Base-by-base conservation (phyloP, 2,888 invertebrate genomes). In the Phalera bucephala region DNA sequence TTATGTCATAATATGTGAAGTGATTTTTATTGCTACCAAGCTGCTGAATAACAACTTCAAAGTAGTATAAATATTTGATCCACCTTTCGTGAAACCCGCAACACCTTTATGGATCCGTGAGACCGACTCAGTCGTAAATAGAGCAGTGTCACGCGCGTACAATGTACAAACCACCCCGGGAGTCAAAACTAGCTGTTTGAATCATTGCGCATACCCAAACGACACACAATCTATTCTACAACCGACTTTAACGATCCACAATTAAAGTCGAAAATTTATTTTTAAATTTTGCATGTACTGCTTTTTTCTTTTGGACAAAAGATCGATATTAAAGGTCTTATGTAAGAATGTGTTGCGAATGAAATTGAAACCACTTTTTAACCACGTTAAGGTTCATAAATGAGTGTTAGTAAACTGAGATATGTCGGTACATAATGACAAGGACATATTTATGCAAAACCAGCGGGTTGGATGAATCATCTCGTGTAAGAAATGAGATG, bases 101-200 rank as follows among this genome's bases (percentile, higher is more conserved):
- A 59, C 53, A 70, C 65, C 65, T 72, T 69, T 71, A 72, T 69
- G 63, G 73, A 64, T 72, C 72, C 69, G 67, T 57, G 72, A 68
- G 63, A 60, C 59, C 69, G 64, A 59, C 65, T 60, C 60, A 61
- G 60, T 84, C 85, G 84, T 86, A 87, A 85, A 87, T 83, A 87
- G 87, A 82, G 76, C 81, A 78, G 77, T 87, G 87, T 86, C 87
- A 85, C 86, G 84, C 83, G 78, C 75, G 69, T 81, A 85, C 87
- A 86, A 75, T 81, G 85, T 83, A 80, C 82, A 77, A 85, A 80
- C 85, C 86, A 87, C 86, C 86, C 85, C 81, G 80, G 83, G 85
- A 83, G 82, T 79, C 80, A 80, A 78, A 81, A 82, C 82, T 83
- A 84, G 81, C 80, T 78, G 73, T 72, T 75, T 69, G 72, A 75